phyloP scores from a whole-genome alignment of 2,888 invertebrate genomes.

The Melipona bicolor region DNA sequence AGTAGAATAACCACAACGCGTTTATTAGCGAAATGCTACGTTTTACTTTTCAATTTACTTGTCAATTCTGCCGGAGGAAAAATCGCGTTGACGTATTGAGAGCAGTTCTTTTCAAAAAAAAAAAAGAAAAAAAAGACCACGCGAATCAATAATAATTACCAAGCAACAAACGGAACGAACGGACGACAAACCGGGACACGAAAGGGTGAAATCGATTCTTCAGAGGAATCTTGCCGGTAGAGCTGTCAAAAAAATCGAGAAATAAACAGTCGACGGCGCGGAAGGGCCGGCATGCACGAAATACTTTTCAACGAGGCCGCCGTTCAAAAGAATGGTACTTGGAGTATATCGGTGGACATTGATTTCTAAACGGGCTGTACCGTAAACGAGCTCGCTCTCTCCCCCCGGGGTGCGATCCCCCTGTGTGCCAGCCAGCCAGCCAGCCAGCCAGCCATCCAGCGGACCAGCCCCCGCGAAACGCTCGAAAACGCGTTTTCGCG shows the following conservation, averaged over 20 bases:
- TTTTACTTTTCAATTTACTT: too few species aligned
- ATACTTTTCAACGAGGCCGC: conserved; percentile 36
- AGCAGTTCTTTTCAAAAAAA: too few species aligned
- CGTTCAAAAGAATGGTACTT: conserved; percentile 48
- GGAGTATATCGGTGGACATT: conserved; percentile 62
- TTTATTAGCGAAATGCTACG: too few species aligned
- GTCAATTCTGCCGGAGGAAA: too few species aligned
- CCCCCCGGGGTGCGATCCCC: conserved; percentile 31
- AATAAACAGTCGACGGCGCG: conserved; percentile 5
- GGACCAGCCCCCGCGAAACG: conserved; percentile 58
- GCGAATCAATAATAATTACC: too few species aligned
- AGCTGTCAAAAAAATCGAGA: background rate
- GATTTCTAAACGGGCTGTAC: conserved; percentile 75
- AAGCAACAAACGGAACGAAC: background rate
- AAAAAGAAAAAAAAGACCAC: too few species aligned
- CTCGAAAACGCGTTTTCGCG: conserved; percentile 74
- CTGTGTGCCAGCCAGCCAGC: conserved; percentile 27
- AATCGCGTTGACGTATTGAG: too few species aligned
- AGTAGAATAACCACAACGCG: too few species aligned
- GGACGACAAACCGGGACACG: background rate
- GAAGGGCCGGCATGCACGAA: conserved; percentile 9
- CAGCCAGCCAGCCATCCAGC: conserved; percentile 24
- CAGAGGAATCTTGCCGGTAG: background rate
- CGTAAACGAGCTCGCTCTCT: conserved; percentile 69
- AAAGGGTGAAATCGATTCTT: conserved; percentile 3